These are phyloP conservation scores for Zoanthus solanderi DNA, from an alignment of 92 coral and sea anemone genomes.

Conservation along the genomic window DNA sequence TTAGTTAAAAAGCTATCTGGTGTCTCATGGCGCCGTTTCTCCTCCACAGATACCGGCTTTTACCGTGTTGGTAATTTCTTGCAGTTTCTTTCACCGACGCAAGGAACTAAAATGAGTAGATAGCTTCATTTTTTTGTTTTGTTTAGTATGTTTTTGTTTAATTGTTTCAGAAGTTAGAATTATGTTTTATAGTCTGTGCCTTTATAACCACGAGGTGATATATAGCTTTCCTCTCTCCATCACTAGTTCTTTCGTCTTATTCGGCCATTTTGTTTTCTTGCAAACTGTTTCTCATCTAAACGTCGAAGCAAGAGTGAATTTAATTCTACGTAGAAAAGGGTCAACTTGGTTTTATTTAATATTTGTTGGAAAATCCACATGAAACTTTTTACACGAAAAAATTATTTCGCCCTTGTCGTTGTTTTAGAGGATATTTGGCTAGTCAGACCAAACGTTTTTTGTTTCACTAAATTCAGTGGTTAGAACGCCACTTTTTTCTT, in stretches of 20 bases:
- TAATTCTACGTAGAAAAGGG: too few species aligned
- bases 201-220: background rate
- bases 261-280: background rate
- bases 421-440: too few species aligned
- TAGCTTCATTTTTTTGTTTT: background rate
- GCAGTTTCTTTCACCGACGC: background rate
- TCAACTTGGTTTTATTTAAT: too few species aligned
- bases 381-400: too few species aligned
- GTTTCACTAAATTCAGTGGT: too few species aligned
- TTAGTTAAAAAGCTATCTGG: constrained; percentile 34
- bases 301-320: too few species aligned
- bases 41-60: background rate
- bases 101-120: background rate
- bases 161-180: background rate
- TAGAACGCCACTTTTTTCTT: too few species aligned
- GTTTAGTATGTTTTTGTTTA: background rate
- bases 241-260: background rate
- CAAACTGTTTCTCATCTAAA: background rate
- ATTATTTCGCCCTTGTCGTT: too few species aligned
- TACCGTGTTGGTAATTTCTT: background rate
- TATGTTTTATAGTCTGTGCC: background rate
- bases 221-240: background rate
- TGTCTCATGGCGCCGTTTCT: background rate
- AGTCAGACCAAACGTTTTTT: too few species aligned
- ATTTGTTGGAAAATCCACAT: too few species aligned